These are phyloP conservation scores for Chelonus insularis DNA, from an alignment of 1,140 invertebrate species.

Conservation along the genomic window DNA sequence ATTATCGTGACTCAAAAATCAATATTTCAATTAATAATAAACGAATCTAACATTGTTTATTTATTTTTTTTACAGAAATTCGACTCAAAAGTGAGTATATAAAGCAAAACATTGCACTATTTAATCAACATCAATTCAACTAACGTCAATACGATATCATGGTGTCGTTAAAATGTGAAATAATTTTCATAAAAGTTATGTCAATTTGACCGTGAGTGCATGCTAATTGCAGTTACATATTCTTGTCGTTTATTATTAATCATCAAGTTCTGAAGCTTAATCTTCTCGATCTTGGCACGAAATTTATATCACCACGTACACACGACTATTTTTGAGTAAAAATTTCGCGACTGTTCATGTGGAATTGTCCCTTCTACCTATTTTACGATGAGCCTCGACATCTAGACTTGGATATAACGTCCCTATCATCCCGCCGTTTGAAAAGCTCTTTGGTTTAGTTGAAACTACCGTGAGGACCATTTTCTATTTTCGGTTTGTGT, in stretches of 20 bases:
- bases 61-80: conserved; percentile 46
- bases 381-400: neutral
- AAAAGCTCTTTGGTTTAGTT: neutral
- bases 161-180: neutral
- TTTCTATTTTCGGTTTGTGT: conserved; percentile 50
- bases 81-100: conserved; percentile 55
- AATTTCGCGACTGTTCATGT: neutral
- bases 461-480: conserved; percentile 45
- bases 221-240: conserved; percentile 9
- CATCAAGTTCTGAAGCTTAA: conserved; percentile 3
- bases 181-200: neutral
- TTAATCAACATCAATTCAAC: neutral
- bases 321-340: neutral
- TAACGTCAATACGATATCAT: neutral
- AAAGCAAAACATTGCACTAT: neutral
- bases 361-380: neutral
- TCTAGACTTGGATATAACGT: no score
- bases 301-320: conserved; percentile 9
- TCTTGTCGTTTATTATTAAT: conserved; percentile 29
- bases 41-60: conserved; percentile 5
- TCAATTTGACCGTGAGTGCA: neutral
- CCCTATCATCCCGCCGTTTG: neutral
- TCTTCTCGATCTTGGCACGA: conserved; percentile 14
- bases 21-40: neutral
- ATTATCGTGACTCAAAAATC: neutral